Base-by-base conservation (phyloP, 2,113 vertebrate genomes). In the Podocnemis expansa region DNA sequence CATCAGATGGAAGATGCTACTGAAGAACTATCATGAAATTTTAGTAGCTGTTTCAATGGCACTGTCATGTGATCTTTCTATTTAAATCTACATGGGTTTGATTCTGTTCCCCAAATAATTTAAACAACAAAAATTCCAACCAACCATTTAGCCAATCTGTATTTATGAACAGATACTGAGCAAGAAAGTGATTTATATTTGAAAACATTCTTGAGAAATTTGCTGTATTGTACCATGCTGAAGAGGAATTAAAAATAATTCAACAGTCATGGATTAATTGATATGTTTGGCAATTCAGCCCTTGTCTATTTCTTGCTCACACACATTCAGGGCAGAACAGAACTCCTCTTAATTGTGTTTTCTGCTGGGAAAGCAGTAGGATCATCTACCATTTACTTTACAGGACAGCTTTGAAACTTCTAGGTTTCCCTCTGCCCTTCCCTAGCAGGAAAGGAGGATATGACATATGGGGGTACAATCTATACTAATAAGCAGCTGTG, bases 61-160 rank as follows among this genome's bases (percentile, higher is more conserved):
- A 87, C 91, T 87, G 80, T 91, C 84, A 89, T 41, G 34, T 90
- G 93, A 60, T 82, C 63, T 56, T 38, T 29, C 81, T 2, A 2
- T 41, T 78, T 93, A 25, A 0, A 79, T 89, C 88, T 83, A 81
- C 89, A 87, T 6, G 38, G 70, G 81, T 1, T n/a, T 27, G 73
- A 45, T 76, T 76, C 89, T 93, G 92, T 76, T 94, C 84, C 91
- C 56, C 84, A 96, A 63, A 96, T 80, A 27, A 79, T 86, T 93
- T 79, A 54, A 8, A 43, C 49, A 91, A 49, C 82, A 7, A 31
- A 93, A 82, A 93, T 82, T 54, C 34, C 51, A 0, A 1, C 67
- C 86, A 89, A 17, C 19, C 22, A 91, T 94, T 88, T 91, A 56
- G 49, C 79, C 51, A 95, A 89, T 25, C 83, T 87, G 47, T 49